Evolutionary conservation across 2,888 invertebrate species (phyloP).

Genomic region (Camptogramma bilineatum): DNA sequence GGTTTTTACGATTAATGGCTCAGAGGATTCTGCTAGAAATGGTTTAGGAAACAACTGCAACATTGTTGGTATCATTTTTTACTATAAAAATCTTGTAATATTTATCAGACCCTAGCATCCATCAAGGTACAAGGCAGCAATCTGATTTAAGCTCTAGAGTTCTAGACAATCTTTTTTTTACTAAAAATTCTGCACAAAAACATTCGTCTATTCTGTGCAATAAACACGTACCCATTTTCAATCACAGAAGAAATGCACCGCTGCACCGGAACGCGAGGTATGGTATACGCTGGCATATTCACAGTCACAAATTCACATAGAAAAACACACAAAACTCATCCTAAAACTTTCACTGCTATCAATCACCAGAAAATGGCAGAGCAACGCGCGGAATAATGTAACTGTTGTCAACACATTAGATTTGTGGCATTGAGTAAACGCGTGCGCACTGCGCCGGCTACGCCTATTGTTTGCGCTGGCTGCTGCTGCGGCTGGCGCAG

Average conservation of each 20-base stretch:
- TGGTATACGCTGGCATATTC: slow-evolving; percentile 34
- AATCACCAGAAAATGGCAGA: slow-evolving; percentile 19
- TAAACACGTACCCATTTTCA: slow-evolving; percentile 30
- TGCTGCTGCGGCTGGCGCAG: slow-evolving; percentile 28
- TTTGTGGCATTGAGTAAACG: slow-evolving; percentile 45
- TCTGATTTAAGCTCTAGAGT: no score
- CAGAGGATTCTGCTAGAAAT: slow-evolving; percentile 9
- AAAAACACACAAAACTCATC: slow-evolving; percentile 24
- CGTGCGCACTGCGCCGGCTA: slow-evolving; percentile 46
- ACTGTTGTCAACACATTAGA: slow-evolving; percentile 49
- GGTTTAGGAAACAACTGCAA: not conserved
- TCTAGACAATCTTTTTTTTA: no score
- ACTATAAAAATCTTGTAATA: not conserved
- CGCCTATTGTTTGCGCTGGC: slow-evolving; percentile 47
- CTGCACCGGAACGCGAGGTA: slow-evolving; percentile 32
- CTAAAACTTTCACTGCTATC: slow-evolving; percentile 19
- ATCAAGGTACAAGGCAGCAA: not conserved
- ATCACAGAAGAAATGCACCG: slow-evolving; percentile 29
- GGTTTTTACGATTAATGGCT: slow-evolving; percentile 34
- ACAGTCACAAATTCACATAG: slow-evolving; percentile 22
- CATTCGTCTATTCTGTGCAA: not conserved
- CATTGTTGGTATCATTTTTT: not conserved
- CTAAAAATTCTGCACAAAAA: not conserved
- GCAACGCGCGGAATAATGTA: slow-evolving; percentile 26
- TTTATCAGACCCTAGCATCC: not conserved